Percentiles rank a stretch among this genome's conserved stretches.
These are phyloP conservation scores for Diogma glabrata DNA, from an alignment of 2,888 invertebrate genomes.

Conservation along the genomic window DNA sequence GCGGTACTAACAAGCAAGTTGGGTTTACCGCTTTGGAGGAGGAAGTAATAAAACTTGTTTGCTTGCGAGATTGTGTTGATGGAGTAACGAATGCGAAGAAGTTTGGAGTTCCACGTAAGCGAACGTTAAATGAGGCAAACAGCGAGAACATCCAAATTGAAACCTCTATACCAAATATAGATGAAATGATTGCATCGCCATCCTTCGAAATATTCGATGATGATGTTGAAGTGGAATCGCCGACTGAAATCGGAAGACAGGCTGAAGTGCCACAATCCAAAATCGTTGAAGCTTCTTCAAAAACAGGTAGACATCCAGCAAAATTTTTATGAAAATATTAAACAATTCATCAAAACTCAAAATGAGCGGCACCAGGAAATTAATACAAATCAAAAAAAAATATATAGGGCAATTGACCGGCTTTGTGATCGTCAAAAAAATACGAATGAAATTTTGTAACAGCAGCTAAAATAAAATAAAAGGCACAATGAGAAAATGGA, in stretches of 20 bases:
- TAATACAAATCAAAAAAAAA: not conserved
- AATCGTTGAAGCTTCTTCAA: not conserved
- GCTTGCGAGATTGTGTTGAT: not conserved
- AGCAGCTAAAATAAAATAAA: not conserved
- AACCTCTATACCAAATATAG: not conserved
- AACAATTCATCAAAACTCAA: not conserved
- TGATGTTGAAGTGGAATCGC: not conserved
- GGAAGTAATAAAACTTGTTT: not conserved
- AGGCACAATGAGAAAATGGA: not conserved
- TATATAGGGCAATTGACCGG: not conserved
- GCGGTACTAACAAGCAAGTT: not conserved
- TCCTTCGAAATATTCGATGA: not conserved
- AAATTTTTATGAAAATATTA: not conserved
- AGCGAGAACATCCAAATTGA: not conserved
- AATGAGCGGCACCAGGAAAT: not conserved
- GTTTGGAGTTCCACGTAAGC: not conserved
- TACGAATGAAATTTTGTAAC: constrained; percentile 2
- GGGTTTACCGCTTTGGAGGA: not conserved
- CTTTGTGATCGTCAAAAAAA: not conserved
- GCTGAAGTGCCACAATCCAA: not conserved
- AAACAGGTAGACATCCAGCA: not conserved
- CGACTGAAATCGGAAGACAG: not conserved
- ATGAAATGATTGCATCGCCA: not conserved
- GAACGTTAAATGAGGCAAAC: not conserved
- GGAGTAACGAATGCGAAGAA: not conserved